Evolutionary conservation across 30 jellyfish, hydroid and myxozoan genomes (phyloP), one percentile per base, ranked within the genome.

Genomic region (Aurelia aurita complex sp. Pacific): DNA sequence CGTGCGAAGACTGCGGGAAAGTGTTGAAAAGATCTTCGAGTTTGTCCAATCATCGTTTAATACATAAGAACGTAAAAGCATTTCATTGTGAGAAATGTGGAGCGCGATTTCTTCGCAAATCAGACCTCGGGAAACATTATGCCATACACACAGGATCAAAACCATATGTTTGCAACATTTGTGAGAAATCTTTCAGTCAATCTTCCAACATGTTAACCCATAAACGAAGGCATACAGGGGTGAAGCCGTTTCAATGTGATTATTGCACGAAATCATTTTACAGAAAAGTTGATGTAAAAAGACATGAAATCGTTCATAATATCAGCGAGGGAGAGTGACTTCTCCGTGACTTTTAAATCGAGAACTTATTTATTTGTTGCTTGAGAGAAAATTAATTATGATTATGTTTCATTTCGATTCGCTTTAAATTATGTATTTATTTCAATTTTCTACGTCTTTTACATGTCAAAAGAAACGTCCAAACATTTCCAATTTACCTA

Each of bases 131-230:
- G 5, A 91, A 91, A 73, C 97, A 91, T 64, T 73, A n/a, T 2
- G 90, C 91, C 16, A 91, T 83, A 18, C 97, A 91, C 19, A 71
- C 97, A 0, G 96, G 93, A 16, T 96, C 81, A 2, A 91, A 91
- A 59, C 96, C 96, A 13, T 85, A 84, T 63, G 61, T 42, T 1
- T 91, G 97, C 69, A 43, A 77, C 64, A 73, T 70, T 29, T 91
- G 97, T 59, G 73, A 71, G n/a, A 91, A 85, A 62, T 60, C 89
- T 1, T 91, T 91, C 86, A 78, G 94, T 38, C 98, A 91, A 64
- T 91, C 98, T 3, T 91, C 98, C 7, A 91, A 91, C 75, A 85
- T 91, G 96, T 80, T 91, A 33, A 91, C 98, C 1, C 98, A 91
- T 64, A 88, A 75, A 50, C 87, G 98, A 69, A 80, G 96, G 33